A percentile compares a stretch with the other conserved stretches of the same genome.
Conservation (phyloP, 2,113 vertebrate genomes). For the Oostethus manadensis region DNA sequence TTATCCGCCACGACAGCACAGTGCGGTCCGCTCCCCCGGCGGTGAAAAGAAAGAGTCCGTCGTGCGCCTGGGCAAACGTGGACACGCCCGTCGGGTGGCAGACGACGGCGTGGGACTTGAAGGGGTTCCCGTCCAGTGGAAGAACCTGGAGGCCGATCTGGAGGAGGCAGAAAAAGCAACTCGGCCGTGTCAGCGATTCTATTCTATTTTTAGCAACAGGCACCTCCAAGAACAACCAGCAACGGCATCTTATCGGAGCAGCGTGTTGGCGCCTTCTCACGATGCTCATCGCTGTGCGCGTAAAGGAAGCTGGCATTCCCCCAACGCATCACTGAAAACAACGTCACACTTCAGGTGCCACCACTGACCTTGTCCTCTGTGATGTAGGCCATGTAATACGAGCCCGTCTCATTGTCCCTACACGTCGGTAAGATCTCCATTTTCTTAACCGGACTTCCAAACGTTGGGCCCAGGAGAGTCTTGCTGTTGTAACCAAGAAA, state of each 20-base stretch:
- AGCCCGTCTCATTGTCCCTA: slow-evolving; percentile 41
- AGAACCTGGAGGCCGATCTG: slow-evolving; percentile 92
- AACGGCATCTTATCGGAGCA: too few relatives aligned
- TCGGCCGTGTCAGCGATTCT: neutral
- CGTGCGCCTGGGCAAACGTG: slow-evolving; percentile 73
- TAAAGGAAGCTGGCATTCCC: too few relatives aligned
- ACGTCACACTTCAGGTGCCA: neutral
- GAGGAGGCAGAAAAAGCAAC: neutral
- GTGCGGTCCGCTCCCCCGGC: slow-evolving; percentile 77
- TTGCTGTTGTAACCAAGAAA: slow-evolving; percentile 71
- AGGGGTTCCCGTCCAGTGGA: slow-evolving; percentile 89
- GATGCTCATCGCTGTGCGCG: too few relatives aligned
- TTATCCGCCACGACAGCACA: slow-evolving; percentile 80
- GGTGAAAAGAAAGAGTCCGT: slow-evolving; percentile 80
- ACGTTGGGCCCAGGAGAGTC: slow-evolving; percentile 81
- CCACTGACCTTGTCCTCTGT: slow-evolving; percentile 83
- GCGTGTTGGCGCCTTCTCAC: too few relatives aligned
- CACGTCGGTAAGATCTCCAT: slow-evolving; percentile 71
- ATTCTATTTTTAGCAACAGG: too few relatives aligned
- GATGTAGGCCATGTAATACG: slow-evolving; percentile 78
- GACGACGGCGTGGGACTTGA: slow-evolving; percentile 80
- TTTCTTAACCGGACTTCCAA: slow-evolving; percentile 81
- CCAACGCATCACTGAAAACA: too few relatives aligned
- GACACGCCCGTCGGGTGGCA: slow-evolving; percentile 79
- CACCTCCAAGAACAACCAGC: too few relatives aligned